These are phyloP conservation scores for Syngnathoides biaculeatus DNA, from an alignment of 2,113 vertebrate species.

Conservation along the genomic window DNA sequence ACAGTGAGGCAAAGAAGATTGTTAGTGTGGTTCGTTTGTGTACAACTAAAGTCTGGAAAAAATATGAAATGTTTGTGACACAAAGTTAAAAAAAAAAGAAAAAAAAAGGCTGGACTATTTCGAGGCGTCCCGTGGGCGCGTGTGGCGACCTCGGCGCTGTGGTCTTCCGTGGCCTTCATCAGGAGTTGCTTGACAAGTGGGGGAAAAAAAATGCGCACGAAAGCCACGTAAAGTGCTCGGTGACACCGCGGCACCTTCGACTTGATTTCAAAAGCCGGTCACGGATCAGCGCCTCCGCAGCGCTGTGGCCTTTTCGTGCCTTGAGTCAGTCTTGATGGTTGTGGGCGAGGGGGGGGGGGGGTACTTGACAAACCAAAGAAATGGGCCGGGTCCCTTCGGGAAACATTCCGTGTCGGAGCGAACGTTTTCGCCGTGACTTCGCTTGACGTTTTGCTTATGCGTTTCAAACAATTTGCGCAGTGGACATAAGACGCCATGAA, in stretches of 20 bases:
- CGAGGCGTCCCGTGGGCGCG: constrained; percentile 33
- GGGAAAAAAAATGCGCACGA: constrained; percentile 63
- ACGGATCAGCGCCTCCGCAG: constrained; percentile 62
- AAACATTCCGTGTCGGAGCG: constrained; percentile 18
- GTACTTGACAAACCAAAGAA: constrained; percentile 43
- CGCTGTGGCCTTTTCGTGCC: constrained; percentile 59
- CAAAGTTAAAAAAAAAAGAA: too few relatives aligned
- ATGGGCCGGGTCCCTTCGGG: constrained; percentile 15
- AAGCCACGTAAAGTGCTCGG: constrained; percentile 46
- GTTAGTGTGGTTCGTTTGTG: too few relatives aligned
- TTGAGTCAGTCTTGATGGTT: constrained; percentile 45
- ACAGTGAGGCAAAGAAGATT: too few relatives aligned
- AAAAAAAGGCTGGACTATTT: constrained; percentile 38
- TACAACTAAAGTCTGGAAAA: too few relatives aligned
- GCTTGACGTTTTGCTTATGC: constrained; percentile 18
- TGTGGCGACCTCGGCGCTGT: constrained; percentile 34
- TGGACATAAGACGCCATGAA: constrained; percentile 50
- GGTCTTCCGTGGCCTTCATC: constrained; percentile 50
- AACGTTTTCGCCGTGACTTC: constrained; percentile 15
- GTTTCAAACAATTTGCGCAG: constrained; percentile 42
- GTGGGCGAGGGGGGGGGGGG: not conserved
- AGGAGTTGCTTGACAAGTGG: constrained; percentile 47
- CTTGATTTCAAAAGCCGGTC: constrained; percentile 68
- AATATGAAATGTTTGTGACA: too few relatives aligned
- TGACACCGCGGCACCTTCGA: constrained; percentile 24